Base-by-base conservation (phyloP, 2,797 vertebrate species). In the Toxotes lorentzi region DNA sequence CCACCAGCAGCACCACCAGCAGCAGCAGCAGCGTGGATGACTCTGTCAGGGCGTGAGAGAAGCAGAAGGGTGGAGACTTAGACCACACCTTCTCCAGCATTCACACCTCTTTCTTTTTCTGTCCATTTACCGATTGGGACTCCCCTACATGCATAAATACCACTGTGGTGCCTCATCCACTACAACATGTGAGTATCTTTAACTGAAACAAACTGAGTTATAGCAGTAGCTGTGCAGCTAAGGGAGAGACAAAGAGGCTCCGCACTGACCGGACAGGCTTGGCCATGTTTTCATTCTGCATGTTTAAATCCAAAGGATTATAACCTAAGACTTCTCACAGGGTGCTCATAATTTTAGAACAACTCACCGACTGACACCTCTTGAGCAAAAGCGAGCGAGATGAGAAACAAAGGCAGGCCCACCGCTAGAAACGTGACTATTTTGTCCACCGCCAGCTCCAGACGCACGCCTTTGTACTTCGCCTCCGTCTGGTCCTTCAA, bases 311-410 rank as follows among this genome's bases (percentile, higher is more conserved):
- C 4, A 27, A 14, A 17, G n/a, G 41, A 51, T 53, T 17, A 13
- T 40, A n/a, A 24, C 2, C 23, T 68, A 3, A 35, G 23, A 12
- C 35, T 0, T 27, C 10, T 35, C 35, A 7, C 23, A 57, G 24
- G 61, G 35, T 47, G 64, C 11, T 56, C 58, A 40, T 34, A 10
- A 41, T 14, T 66, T 58, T 19, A 0, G 23, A 68, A 27, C 32
- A 72, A 94, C 96, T 97, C 91, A 99, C 97, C 97, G 0, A 97
- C 96, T 11, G 97, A 99, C 81, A 99, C 94, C 91, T 99, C 97
- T 86, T 99, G 98, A 1, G 98, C 97, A 81, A 97, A 99, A 51
- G 97, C 97, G 48, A 99, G 96, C 1, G 97, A 99, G 91, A 99
- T 98, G 83, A 99, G 97, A 48, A 99, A 96, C 91, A 99, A 94